These are phyloP conservation scores for Orius insidiosus DNA, from an alignment of 1,140 invertebrate species.

Conservation along the genomic window DNA sequence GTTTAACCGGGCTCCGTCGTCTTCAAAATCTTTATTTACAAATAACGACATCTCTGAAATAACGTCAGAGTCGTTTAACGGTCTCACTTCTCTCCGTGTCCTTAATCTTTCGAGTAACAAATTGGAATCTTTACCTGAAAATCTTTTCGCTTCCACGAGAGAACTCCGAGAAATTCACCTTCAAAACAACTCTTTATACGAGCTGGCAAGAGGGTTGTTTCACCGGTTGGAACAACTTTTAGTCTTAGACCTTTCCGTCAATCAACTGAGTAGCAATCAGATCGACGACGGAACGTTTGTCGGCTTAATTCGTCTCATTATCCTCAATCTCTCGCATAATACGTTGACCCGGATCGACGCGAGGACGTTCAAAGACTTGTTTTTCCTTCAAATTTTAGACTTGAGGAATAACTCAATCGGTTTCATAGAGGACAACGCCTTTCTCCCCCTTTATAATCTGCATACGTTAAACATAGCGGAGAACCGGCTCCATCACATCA, in stretches of 20 bases:
- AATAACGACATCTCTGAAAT: constrained; percentile 68
- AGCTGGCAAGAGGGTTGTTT: constrained; percentile 63
- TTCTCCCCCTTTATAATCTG: constrained; percentile 67
- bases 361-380: constrained; percentile 71
- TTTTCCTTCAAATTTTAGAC: constrained; percentile 71
- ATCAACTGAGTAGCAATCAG: constrained; percentile 64
- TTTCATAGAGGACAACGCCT: constrained; percentile 71
- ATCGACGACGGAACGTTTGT: constrained; percentile 67
- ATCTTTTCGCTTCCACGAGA: constrained; percentile 53
- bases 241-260: constrained; percentile 70
- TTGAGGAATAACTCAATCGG: constrained; percentile 73
- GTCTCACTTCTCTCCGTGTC: constrained; percentile 51
- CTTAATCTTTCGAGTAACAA: constrained; percentile 73
- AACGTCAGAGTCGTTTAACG: constrained; percentile 53
- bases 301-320: constrained; percentile 64
- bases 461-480: constrained; percentile 71
- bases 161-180: constrained; percentile 68
- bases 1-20: constrained; percentile 47
- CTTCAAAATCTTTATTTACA: constrained; percentile 60
- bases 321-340: constrained; percentile 73
- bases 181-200: constrained; percentile 60
- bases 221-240: constrained; percentile 65
- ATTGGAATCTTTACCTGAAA: constrained; percentile 54
- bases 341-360: constrained; percentile 61
- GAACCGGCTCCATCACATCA: constrained; percentile 63